Base-by-base conservation (phyloP, 2,113 vertebrate species). In the Seriola rivoliana region DNA sequence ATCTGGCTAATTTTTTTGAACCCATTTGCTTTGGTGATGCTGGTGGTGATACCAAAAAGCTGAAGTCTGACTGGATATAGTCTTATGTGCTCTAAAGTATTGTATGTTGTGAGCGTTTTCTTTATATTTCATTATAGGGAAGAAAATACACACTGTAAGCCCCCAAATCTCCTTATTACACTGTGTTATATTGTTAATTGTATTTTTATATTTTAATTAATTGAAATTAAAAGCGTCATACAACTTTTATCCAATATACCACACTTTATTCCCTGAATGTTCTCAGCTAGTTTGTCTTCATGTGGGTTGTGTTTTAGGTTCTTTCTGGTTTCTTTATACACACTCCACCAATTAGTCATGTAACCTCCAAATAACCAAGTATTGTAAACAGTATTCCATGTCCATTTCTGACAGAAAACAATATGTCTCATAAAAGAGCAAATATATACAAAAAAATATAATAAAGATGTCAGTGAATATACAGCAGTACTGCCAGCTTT, bases 1-100 rank as follows among this genome's bases (percentile, higher is more conserved):
- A 92, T 89, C 89, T 93, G 90, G 87, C 40, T 89, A 60, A 85
- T 92, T 85, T 85, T 80, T 75, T 80, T 58, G 63, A 85, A 75
- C 36, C 64, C 16, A 42, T 77, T 79, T 78, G 14, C 65, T 80
- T 78, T 70, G 73, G 54, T 68, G 42, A 32, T 17, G 29, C 69
- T 29, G 42, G 17, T 65, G 79, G 40, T 25, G 11, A 40, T 75
- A 75, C 64, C 32, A 75, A 70, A 66, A 84, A 58, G 25, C 55
- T 54, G 12, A 67, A 70, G 67, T 66, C 58, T 21, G 58, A 38
- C 52, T 64, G 48, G 80, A 81, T 46, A 71, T 57, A 60, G 25
- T 29, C 23, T 58, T 8, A 36, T 57, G 42, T 68, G 78, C 52
- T 25, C 7, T 14, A 16, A 58, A 60, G 4, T 4, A 48, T 6